Evolutionary conservation across 2,113 vertebrate species (phyloP), one percentile per base, ranked within the genome.

Genomic region (Sander lucioperca): DNA sequence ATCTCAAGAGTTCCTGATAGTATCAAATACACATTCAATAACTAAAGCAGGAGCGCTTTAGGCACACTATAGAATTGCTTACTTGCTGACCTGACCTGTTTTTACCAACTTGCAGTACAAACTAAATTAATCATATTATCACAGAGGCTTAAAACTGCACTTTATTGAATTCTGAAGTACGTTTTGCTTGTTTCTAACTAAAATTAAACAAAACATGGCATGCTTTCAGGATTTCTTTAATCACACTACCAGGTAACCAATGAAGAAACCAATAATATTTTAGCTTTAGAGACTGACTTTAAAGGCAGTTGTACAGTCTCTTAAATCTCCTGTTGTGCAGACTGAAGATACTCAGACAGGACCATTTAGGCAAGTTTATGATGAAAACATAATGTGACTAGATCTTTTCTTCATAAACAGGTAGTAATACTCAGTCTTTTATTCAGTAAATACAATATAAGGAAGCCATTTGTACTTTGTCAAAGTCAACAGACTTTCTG

Each of bases 201-300:
- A 23, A 57, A 43, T 6, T 1, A 18, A 62, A 51, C 16, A 30
- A 27, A 39, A 30, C 30, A 53, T 12, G 30, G 16, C 53, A 16
- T 25, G n/a, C 16, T n/a, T 53, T 62, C 13, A 13, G 57, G n/a
- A 30, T 53, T 43, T 16, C 7, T 43, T 50, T 36, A 45, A 65
- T 27, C 7, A 3, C 33, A 9, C 15, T 53, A 6, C 21, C 30
- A 27, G 18, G 25, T 57, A 39, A 9, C 14, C 30, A 45, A 47
- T 70, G 9, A 72, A 71, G 25, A 33, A n/a, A 33, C 56, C 6
- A 27, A 27, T 7, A 27, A 72, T 72, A 64, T 79, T 79, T 58
- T 4, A 51, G 23, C 57, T 25, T 21, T 4, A 15, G 63, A 61
- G 43, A 79, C 12, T 6, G 74, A 18, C 16, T 25, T 27, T 57